Conservation (phyloP, 2,113 vertebrate species). For the Gracilinanus agilis region DNA sequence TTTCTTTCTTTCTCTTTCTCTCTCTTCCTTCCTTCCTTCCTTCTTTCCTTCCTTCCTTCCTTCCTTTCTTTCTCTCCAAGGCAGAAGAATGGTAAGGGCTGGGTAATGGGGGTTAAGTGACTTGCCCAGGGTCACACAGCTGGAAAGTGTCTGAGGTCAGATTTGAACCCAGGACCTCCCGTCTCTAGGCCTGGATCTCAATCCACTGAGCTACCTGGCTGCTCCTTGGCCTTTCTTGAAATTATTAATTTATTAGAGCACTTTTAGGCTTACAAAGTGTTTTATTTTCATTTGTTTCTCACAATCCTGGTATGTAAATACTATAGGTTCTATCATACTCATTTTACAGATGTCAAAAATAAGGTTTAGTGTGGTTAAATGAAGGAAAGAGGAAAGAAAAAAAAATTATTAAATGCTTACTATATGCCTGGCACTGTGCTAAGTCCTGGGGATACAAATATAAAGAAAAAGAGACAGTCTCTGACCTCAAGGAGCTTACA, state of each 20-base stretch:
- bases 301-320: background rate
- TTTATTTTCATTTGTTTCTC: background rate
- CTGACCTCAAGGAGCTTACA: background rate
- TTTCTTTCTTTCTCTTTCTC: no score
- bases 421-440: background rate
- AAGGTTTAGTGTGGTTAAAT: background rate
- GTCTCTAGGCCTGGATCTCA: no score
- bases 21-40: no score
- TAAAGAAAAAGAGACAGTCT: background rate
- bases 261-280: no score
- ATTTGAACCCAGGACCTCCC: no score
- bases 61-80: no score
- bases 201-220: no score
- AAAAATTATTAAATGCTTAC: background rate
- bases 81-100: no score
- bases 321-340: background rate
- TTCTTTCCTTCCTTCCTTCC: no score
- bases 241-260: background rate
- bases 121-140: no score
- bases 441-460: background rate
- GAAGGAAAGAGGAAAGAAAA: background rate
- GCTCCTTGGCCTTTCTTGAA: background rate
- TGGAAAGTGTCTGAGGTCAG: no score
- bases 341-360: background rate
- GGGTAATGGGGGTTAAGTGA: no score